These are phyloP conservation scores for Eclectus roratus DNA, from an alignment of 2,113 vertebrate species.

Conservation along the genomic window DNA sequence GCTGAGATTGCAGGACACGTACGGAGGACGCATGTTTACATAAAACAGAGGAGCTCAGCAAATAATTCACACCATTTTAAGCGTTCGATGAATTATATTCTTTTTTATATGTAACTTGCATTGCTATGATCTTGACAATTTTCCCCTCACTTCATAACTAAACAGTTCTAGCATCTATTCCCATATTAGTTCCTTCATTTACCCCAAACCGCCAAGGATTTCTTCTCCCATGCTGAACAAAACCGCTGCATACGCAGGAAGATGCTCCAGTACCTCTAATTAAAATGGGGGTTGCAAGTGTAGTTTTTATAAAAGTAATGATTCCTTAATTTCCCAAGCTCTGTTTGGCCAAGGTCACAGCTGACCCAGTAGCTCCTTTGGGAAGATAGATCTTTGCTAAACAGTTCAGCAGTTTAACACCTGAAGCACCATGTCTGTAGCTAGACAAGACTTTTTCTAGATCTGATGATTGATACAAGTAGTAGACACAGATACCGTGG, in stretches of 20 bases:
- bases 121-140: neutral
- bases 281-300: neutral
- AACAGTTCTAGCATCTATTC: neutral
- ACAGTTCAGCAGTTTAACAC: neutral
- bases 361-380: neutral
- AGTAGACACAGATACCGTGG: neutral
- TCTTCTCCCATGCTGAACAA: neutral
- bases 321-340: neutral
- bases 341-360: neutral
- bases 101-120: neutral
- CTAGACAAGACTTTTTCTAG: neutral
- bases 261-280: neutral
- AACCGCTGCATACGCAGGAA: neutral
- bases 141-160: neutral
- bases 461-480: neutral
- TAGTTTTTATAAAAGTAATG: neutral
- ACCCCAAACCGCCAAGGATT: neutral
- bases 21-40: fast-evolving
- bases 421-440: neutral
- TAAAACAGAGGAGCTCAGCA: neutral
- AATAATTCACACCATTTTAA: neutral
- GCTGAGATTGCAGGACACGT: fast-evolving
- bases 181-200: neutral
- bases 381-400: neutral
- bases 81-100: neutral